A percentile compares a stretch with the other conserved stretches of the same genome.
Evolutionary conservation across 2,797 vertebrate genomes (phyloP).

Genomic region (Cephalopachus bancanus): DNA sequence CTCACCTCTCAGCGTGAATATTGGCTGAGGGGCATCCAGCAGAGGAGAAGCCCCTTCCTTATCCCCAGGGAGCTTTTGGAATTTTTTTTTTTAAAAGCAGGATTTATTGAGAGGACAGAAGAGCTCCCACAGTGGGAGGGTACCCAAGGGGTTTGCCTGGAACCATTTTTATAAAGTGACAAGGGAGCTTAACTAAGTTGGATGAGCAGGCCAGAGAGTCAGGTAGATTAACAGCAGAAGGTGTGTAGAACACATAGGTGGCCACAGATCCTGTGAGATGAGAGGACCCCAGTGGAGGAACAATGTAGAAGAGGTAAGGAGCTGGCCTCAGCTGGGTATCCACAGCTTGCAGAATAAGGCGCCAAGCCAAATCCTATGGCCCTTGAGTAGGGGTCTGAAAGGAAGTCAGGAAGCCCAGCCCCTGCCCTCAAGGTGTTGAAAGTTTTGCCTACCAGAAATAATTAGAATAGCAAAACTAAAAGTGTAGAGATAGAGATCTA

Average conservation of each 20-base stretch:
- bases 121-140: too few relatives aligned
- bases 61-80: neutral
- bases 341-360: neutral
- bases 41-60: neutral
- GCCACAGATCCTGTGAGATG: neutral
- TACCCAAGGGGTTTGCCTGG: too few relatives aligned
- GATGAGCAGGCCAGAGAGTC: neutral
- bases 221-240: neutral
- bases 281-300: neutral
- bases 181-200: neutral
- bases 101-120: too few relatives aligned
- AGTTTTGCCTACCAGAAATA: neutral
- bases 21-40: neutral
- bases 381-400: neutral
- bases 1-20: neutral
- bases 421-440: neutral
- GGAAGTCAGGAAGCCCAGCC: neutral
- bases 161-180: neutral
- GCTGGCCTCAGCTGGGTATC: neutral
- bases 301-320: too few relatives aligned
- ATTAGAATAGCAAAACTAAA: slow-evolving; percentile 29
- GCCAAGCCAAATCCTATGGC: too few relatives aligned
- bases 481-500: neutral
- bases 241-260: too few relatives aligned
- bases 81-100: too few relatives aligned